Conservation (phyloP, 37 sponge, comb jelly and placozoan species). For the Theonella swinhoei region DNA sequence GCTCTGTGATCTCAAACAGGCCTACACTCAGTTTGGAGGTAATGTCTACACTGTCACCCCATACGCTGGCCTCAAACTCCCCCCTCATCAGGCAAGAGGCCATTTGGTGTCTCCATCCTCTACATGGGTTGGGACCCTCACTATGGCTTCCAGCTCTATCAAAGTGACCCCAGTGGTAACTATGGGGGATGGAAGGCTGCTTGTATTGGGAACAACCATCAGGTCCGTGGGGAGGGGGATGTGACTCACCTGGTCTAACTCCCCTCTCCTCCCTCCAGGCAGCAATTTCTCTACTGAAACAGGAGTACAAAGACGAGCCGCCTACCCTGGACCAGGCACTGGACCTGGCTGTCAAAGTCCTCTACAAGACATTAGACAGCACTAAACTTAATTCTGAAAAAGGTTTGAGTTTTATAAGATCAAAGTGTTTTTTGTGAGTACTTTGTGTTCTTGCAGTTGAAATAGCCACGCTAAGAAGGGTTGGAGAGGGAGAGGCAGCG, state of each 20-base stretch:
- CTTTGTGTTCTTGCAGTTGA: slow-evolving; percentile 75
- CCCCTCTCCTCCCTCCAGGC: slow-evolving; percentile 36
- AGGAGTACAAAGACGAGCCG: slow-evolving; percentile 91
- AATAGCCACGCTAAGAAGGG: slow-evolving; percentile 89
- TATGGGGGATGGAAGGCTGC: slow-evolving; percentile 99
- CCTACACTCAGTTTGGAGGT: slow-evolving; percentile 98
- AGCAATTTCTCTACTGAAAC: slow-evolving; percentile 95
- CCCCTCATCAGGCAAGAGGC: slow-evolving; percentile 68
- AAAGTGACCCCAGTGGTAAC: slow-evolving; percentile 98
- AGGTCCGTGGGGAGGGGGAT: slow-evolving; percentile 7
- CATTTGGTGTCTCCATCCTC: slow-evolving; percentile 97
- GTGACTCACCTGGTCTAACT: background rate
- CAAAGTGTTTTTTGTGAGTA: too few relatives aligned
- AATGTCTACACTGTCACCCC: background rate
- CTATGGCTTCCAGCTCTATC: slow-evolving; percentile 95
- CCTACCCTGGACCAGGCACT: slow-evolving; percentile 87
- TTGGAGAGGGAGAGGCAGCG: slow-evolving; percentile 45
- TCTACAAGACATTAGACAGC: slow-evolving; percentile 95
- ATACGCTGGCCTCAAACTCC: background rate
- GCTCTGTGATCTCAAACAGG: slow-evolving; percentile 94
- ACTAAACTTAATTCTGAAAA: slow-evolving; percentile 89
- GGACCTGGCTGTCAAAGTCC: slow-evolving; percentile 89
- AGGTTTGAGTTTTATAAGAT: slow-evolving; percentile 25
- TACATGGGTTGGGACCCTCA: slow-evolving; percentile 99
- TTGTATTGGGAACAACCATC: slow-evolving; percentile 97